Evolutionary conservation across 2,888 invertebrate species (phyloP), one percentile per base, ranked within the genome.

Genomic region (Tortrix viridana): DNA sequence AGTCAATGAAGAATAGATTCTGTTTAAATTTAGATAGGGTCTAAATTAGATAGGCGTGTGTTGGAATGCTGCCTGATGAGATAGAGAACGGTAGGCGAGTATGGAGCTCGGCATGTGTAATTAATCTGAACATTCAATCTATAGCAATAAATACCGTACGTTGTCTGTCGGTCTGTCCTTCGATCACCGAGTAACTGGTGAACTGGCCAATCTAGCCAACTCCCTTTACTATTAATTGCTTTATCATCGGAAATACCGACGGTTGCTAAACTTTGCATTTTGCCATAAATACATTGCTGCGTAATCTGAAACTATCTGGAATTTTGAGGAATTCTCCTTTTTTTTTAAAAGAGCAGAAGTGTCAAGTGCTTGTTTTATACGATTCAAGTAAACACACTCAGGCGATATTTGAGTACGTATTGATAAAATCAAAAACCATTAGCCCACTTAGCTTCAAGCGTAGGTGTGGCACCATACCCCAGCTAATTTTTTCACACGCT

Each of bases 121-220:
- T 86, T 86, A 85, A 85, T 86, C 84, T 84, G 77, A 80, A 82
- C 82, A 82, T 82, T 85, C 80, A 81, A 85, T 86, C 84, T 86
- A 84, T 80, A 85, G 80, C 84, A 84, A 85, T 84, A 86, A 85
- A 86, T 85, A 85, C 84, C 80, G 81, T 82, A 76, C 76, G 76
- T 77, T 82, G 84, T 82, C 77, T 77, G 80, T 81, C 80, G 77
- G 84, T 83, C 75, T 85, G 86, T 86, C 86, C 86, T 87, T 86
- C 84, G 82, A 79, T 77, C 78, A 79, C 81, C 78, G 78, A 79
- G 82, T 78, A 80, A 80, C 79, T 75, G 73, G 81, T 73, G 74
- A 75, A 83, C 82, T 81, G 83, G 83, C 80, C 81, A 74, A 74
- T 74, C 74, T 67, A 69, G 73, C 74, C 66, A 67, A 73, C 74